Conservation (phyloP, 2,888 invertebrate genomes). For the Macrophya alboannulata region DNA sequence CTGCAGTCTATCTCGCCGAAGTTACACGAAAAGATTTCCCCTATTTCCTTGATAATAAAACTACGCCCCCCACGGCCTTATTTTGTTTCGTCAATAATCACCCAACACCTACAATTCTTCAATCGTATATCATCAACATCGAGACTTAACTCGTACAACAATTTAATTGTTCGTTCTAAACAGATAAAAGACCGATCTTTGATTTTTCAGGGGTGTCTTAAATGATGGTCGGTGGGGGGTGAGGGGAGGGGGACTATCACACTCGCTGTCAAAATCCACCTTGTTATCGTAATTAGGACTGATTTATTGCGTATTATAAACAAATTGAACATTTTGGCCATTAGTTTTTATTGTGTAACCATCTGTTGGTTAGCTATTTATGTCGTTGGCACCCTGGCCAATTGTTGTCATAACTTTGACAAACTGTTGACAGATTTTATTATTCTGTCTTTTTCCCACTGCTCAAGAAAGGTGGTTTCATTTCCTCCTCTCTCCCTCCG, state of each 20-base stretch:
- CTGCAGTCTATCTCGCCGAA: constrained; percentile 46
- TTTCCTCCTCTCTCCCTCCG: neutral
- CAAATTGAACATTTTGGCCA: constrained; percentile 49
- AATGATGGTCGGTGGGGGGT: constrained; percentile 58
- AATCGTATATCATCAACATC: neutral
- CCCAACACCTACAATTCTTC: neutral
- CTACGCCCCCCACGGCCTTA: constrained; percentile 36
- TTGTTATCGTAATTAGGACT: constrained; percentile 65
- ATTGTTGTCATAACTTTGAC: constrained; percentile 39
- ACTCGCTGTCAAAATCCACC: constrained; percentile 65
- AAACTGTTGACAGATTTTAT: constrained; percentile 31
- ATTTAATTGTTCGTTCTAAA: neutral
- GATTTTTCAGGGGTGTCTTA: constrained; percentile 64
- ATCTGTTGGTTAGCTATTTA: constrained; percentile 31
- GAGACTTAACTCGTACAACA: neutral
- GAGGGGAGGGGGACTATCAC: constrained; percentile 58
- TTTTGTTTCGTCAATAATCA: constrained; percentile 9
- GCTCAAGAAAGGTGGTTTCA: neutral
- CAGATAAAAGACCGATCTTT: constrained; percentile 62
- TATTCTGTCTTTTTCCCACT: neutral
- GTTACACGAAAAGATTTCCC: constrained; percentile 18
- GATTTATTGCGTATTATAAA: constrained; percentile 19
- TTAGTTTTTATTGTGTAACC: constrained; percentile 50
- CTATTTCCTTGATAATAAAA: constrained; percentile 18
- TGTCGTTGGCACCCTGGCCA: constrained; percentile 42